A percentile compares a stretch with the other conserved stretches of the same genome.
These are phyloP conservation scores for Mesocricetus auratus DNA, from an alignment of 2,113 vertebrate species.

Conservation along the genomic window DNA sequence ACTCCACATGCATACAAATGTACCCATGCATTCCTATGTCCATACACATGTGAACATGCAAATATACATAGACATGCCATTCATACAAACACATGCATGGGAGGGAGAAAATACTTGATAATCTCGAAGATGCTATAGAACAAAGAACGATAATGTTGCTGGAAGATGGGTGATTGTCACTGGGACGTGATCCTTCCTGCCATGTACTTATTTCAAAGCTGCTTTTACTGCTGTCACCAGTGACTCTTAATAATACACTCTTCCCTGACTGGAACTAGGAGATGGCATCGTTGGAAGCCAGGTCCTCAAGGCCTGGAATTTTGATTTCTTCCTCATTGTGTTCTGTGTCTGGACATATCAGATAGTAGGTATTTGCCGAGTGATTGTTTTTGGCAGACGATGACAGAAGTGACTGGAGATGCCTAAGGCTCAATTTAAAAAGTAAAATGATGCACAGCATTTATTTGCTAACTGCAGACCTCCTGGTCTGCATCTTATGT, in stretches of 20 bases:
- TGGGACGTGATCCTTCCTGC: not conserved
- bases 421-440: not conserved
- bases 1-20: not conserved
- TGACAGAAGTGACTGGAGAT: not conserved
- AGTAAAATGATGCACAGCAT: not conserved
- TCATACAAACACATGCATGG: not conserved
- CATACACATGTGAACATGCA: not conserved
- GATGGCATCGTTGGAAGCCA: not conserved
- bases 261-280: not conserved
- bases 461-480: not conserved
- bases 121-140: not conserved
- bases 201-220: not conserved
- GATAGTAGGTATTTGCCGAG: not conserved
- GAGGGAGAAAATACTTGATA: constrained; percentile 2
- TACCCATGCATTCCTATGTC: no score
- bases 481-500: not conserved
- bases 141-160: not conserved
- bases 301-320: not conserved
- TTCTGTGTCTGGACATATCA: not conserved
- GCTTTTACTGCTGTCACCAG: not conserved
- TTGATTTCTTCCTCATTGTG: not conserved
- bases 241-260: not conserved
- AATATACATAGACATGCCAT: not conserved
- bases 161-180: not conserved
- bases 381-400: not conserved